Percentiles rank a stretch among this genome's conserved stretches.
phyloP scores from a whole-genome alignment of 2,113 vertebrate genomes.

The Xyliphius kryptos region DNA sequence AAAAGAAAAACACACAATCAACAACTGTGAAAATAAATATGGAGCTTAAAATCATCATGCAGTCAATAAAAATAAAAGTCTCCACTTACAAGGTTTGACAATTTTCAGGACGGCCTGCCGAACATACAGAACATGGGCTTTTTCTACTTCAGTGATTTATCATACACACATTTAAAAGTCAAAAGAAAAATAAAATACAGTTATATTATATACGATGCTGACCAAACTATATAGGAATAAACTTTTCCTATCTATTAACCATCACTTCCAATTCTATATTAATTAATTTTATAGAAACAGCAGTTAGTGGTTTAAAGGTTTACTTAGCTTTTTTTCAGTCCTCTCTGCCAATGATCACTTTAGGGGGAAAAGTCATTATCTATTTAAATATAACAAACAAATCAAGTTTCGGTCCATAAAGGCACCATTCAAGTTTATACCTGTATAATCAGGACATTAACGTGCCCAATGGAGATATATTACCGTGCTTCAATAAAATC shows the following conservation, averaged over 20 bases:
- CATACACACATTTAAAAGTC: no score
- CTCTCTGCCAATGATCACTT: constrained; percentile 9
- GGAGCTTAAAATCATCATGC: constrained; percentile 11
- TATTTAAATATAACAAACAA: not conserved
- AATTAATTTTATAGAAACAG: constrained; percentile 7
- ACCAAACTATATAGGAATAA: constrained; percentile 19
- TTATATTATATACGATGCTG: constrained; percentile 2
- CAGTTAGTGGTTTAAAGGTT: constrained; percentile 32
- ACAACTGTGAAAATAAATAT: not conserved
- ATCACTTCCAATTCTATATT: no score
- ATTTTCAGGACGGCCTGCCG: constrained; percentile 9
- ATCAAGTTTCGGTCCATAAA: constrained; percentile 20
- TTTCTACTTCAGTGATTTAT: not conserved
- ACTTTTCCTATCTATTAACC: no score
- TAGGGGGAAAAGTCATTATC: not conserved
- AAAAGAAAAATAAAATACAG: no score
- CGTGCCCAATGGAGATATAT: constrained; percentile 12
- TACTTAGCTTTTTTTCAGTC: constrained; percentile 22
- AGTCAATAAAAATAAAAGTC: constrained; percentile 8
- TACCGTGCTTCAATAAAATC: constrained; percentile 27
- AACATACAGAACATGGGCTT: constrained; percentile 18
- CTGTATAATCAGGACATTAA: constrained; percentile 7
- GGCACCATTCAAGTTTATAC: constrained; percentile 23
- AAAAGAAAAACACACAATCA: constrained; percentile 6
- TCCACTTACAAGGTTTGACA: constrained; percentile 2